Base-by-base conservation (phyloP, 1,140 invertebrate genomes). In the Drosophila fuyamai region DNA sequence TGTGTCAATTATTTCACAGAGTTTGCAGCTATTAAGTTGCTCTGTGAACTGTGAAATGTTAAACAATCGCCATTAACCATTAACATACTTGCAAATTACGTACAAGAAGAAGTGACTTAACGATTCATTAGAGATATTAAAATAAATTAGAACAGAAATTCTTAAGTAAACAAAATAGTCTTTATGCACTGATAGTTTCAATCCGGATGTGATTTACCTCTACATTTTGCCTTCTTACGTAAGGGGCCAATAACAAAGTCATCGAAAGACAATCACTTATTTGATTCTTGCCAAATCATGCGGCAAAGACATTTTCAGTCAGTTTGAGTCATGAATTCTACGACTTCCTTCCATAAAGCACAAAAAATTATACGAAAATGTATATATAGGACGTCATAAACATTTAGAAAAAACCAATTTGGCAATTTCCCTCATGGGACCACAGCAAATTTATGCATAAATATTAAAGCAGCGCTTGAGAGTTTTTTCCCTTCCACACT, bases 371-470 rank as follows among this genome's bases (percentile, higher is more conserved):
- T 56, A 57, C 18, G 23, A 38, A 54, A 47, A n/a, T 60, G 59
- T 68, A 65, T 27, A 50, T 65, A 67, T 67, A 40, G 55, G 66
- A 66, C 47, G 71, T 51, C 61, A 88, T 86, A 88, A 86, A 86
- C 82, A 88, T 88, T 85, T 79, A 54, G 66, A 73, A 83, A 79
- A 57, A 79, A 79, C 80, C 80, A 89, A 83, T 88, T 88, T 89
- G 67, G 57, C 80, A 62, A 88, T 89, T 88, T 88, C 72, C 72
- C 63, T 72, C 54, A 70, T 74, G 71, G 65, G 36, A 58, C 62
- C 71, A 74, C 59, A 77, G 51, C 53, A 76, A 83, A 79, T 67
- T 62, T 75, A 79, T 83, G 81, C 76, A 84, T 73, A 84, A 72
- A 84, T 80, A 76, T 80, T 66, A 62, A 84, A 79, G 59, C 53